Evolutionary conservation across 2,113 vertebrate species (phyloP), one percentile per base, ranked within the genome.

Genomic region (Thunnus thynnus): DNA sequence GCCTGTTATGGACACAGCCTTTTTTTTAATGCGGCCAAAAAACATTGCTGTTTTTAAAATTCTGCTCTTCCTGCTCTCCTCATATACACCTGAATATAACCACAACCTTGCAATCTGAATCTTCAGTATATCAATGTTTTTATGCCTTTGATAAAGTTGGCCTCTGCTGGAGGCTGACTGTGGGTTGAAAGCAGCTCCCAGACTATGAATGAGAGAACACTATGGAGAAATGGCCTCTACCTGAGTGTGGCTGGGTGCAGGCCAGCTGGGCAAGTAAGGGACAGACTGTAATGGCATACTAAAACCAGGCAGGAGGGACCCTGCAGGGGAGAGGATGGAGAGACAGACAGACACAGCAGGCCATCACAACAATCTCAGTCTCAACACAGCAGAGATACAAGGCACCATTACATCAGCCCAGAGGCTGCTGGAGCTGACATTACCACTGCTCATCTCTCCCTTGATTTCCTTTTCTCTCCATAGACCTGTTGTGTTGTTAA

Each of bases 261-360:
- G 57, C 27, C 50, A 70, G 64, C 65, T 22, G 4, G 47, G 30
- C 5, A 32, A 64, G 72, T 50, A 54, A 46, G 58, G 71, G 82
- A 80, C 62, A 47, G 36, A 57, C 70, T 87, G 69, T 72, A 86
- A 86, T 77, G 66, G 78, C 75, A 82, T 64, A 50, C 72, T 70
- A 73, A 86, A 80, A 72, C 64, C 77, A 73, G 77, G 58, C 64
- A 69, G 51, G 68, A 80, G 80, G 67, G 64, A 72, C 25, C 85
- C 82, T 77, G 72, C 66, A 58, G 85, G 80, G 72, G 60, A 78
- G 70, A 62, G 41, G 62, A 67, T 57, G 58, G 65, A 72, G 58
- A 81, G 64, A 85, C 46, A 72, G 81, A 74, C 86, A 76, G 74
- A 81, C 82, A 46, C 89, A 91, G 89, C 80, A 83, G 86, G 87